Conservation (phyloP, 2,113 vertebrate genomes). For the Abramis brama region DNA sequence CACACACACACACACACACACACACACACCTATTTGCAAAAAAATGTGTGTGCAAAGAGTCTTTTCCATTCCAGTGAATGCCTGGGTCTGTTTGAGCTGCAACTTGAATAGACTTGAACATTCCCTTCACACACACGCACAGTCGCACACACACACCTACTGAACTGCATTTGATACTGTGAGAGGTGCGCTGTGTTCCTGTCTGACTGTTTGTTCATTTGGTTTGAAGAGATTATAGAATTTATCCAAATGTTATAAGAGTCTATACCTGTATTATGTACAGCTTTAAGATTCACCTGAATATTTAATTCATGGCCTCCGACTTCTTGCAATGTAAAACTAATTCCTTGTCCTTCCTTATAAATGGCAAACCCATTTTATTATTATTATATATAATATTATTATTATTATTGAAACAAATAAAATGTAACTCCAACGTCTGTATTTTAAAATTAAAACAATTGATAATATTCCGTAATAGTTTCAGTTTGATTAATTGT, state of each 20-base stretch:
- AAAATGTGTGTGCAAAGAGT: not conserved
- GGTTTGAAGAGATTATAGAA: not conserved
- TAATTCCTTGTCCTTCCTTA: not conserved
- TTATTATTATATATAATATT: too few relatives aligned
- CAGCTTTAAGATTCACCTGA: not conserved
- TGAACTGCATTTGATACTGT: not conserved
- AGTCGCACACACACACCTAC: not conserved
- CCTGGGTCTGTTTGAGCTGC: constrained; percentile 3
- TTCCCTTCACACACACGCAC: not conserved
- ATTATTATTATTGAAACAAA: too few relatives aligned
- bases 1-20: not conserved
- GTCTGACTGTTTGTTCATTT: not conserved
- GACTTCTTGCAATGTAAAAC: not conserved
- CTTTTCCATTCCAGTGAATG: not conserved
- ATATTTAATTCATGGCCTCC: not conserved
- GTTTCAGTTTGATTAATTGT: too few relatives aligned
- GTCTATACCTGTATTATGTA: not conserved
- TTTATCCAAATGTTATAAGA: not conserved
- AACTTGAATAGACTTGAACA: constrained; percentile 28
- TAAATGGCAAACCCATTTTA: too few relatives aligned
- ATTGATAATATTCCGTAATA: too few relatives aligned
- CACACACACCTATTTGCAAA: not conserved
- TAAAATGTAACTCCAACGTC: too few relatives aligned
- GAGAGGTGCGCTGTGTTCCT: not conserved
- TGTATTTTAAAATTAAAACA: too few relatives aligned